Conservation (phyloP, 2,113 vertebrate genomes). For the Drymodes brunneopygia region DNA sequence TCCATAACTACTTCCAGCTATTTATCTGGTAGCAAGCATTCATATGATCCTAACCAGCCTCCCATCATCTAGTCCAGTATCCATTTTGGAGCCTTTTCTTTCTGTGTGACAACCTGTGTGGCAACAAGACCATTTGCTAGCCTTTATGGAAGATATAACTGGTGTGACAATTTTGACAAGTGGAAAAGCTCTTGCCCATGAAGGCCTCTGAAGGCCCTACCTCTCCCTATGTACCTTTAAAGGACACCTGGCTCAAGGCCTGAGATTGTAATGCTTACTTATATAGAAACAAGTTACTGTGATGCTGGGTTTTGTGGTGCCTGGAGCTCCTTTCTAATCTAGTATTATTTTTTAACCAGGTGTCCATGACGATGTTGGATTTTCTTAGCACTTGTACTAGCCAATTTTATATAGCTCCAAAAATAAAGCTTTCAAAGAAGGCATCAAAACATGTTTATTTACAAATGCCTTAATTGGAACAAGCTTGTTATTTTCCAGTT, state of each 20-base stretch:
- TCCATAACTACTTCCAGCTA: background rate
- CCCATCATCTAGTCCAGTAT: background rate
- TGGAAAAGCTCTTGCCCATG: background rate
- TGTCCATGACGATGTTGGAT: background rate
- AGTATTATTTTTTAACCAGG: background rate
- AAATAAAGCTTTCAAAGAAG: background rate
- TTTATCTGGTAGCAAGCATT: background rate
- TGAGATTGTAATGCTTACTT: background rate
- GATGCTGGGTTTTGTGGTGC: background rate
- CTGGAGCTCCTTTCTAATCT: background rate
- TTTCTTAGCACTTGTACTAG: background rate
- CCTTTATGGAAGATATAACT: background rate
- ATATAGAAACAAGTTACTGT: background rate
- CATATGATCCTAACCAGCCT: background rate
- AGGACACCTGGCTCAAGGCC: background rate
- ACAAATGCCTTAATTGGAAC: background rate
- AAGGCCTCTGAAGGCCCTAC: background rate
- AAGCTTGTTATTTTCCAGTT: background rate
- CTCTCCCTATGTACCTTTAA: background rate
- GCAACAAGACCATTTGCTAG: background rate
- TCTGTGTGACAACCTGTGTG: background rate
- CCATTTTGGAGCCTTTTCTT: background rate
- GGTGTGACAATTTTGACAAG: background rate
- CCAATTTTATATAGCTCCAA: background rate
- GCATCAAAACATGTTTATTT: background rate